These are phyloP conservation scores for Drosophila chauvacae DNA, from an alignment of 1,140 invertebrate genomes.

Conservation along the genomic window DNA sequence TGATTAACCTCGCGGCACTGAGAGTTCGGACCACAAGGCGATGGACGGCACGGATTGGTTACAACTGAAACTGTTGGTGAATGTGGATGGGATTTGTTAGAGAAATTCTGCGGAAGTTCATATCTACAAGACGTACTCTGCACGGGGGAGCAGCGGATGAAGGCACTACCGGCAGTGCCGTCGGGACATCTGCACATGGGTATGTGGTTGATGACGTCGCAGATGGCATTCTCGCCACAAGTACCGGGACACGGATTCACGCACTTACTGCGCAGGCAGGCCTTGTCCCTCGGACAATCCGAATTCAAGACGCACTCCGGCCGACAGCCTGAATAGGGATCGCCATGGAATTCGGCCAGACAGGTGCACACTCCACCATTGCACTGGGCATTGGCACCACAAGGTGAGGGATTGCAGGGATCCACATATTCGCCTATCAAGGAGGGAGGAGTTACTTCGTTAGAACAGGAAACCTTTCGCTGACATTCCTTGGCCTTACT, in stretches of 20 bases:
- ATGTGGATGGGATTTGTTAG: conserved; percentile 85
- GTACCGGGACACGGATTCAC: conserved; percentile 91
- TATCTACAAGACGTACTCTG: conserved; percentile 85
- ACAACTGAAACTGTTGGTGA: conserved; percentile 84
- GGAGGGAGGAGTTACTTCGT: conserved; percentile 85
- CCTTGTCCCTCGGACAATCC: conserved; percentile 90
- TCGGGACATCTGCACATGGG: conserved; percentile 91
- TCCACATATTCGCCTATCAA: conserved; percentile 87
- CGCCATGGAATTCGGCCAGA: conserved; percentile 91
- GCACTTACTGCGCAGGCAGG: conserved; percentile 93
- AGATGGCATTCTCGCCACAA: conserved; percentile 92
- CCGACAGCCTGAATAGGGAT: conserved; percentile 92
- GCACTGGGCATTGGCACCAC: conserved; percentile 92
- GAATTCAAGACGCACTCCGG: conserved; percentile 93
- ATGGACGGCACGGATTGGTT: conserved; percentile 89
- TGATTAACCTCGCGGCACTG: conserved; percentile 89
- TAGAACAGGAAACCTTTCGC: conserved; percentile 53
- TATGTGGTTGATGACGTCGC: conserved; percentile 90
- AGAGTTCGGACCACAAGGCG: conserved; percentile 93
- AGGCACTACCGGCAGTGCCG: conserved; percentile 91
- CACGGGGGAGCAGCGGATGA: conserved; percentile 79
- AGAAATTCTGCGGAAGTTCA: conserved; percentile 2
- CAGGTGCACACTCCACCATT: conserved; percentile 92
- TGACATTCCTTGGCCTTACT: conserved; percentile 86
- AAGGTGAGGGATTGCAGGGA: conserved; percentile 92